Percentiles rank a stretch among this genome's conserved stretches.
phyloP scores from a whole-genome alignment of 2,888 invertebrate species.

The Leptopilina drosophilae region DNA sequence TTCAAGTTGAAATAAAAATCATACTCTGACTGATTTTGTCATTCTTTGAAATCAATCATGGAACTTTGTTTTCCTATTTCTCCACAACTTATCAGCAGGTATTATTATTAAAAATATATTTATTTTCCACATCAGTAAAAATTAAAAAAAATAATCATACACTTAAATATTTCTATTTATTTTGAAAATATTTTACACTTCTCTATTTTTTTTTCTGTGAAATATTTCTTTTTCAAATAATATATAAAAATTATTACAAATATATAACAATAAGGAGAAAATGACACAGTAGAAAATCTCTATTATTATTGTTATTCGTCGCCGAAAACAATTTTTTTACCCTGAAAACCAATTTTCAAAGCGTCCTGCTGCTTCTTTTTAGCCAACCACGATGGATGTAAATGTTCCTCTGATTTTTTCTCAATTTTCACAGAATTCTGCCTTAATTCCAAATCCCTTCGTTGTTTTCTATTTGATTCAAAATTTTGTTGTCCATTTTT shows the following conservation, averaged over 20 bases:
- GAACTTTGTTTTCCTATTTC: not conserved
- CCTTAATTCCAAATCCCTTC: not conserved
- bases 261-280: too few species aligned
- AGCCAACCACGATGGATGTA: slow-evolving; percentile 75
- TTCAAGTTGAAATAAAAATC: not conserved
- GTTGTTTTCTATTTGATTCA: not conserved
- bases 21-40: not conserved
- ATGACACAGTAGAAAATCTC: slow-evolving; percentile 31
- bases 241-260: too few species aligned
- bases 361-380: slow-evolving; percentile 71
- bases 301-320: slow-evolving; percentile 46
- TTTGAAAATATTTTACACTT: too few species aligned
- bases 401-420: slow-evolving; percentile 46
- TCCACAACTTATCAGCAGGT: not conserved
- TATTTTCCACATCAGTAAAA: not conserved
- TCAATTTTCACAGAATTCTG: slow-evolving; percentile 13
- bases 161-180: not conserved
- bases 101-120: not conserved
- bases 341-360: slow-evolving; percentile 72
- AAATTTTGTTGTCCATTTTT: not conserved
- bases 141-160: not conserved
- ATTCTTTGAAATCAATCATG: not conserved
- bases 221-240: too few species aligned
- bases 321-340: slow-evolving; percentile 72
- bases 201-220: too few species aligned